Base-by-base conservation (phyloP, 1,140 invertebrate genomes). In the Papilio machaon region DNA sequence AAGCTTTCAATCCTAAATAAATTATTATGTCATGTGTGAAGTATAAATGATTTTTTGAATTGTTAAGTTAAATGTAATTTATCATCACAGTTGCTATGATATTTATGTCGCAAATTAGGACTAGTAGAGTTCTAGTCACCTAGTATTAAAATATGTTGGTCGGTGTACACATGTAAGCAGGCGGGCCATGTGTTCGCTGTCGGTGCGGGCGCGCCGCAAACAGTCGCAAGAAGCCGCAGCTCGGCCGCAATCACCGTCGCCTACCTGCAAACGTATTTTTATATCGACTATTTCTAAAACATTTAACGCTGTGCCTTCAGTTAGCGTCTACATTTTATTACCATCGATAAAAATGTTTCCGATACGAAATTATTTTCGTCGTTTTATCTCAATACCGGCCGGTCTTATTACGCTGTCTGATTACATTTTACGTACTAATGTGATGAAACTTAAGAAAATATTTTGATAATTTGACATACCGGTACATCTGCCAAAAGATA, bases 221-320 rank as follows among this genome's bases (percentile, higher is more conserved):
- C 84, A 52, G 49, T 13, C 15, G n/a, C 54, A 2, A 82, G 83
- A 85, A 89, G 87, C 87, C 87, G 86, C 90, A 88, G 87, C 86
- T 84, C 87, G 85, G 81, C 82, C 85, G 87, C 91, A 84, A 90
- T 90, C 90, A 86, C 87, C 90, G 92, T 91, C 84, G 85, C 86
- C 85, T 91, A 91, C 88, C 85, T 90, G 89, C 85, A 80, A 81
- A 88, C 88, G 88, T 91, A 90, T 91, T 91, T 91, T 91, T 90
- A 91, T 90, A 86, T 85, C 35, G 86, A 84, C 89, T 85, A 89
- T 91, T 91, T 91, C 85, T 83, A 88, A 88, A 89, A 84, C 87
- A 81, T 90, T 91, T 90, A 89, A 88, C 86, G 84, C 83, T 85
- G 81, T 64, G 60, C 23, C 30, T 60, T 78, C 43, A 35, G 23